Evolutionary conservation across 92 coral and sea anemone species (phyloP).

Genomic region (Phymanthus crucifer): DNA sequence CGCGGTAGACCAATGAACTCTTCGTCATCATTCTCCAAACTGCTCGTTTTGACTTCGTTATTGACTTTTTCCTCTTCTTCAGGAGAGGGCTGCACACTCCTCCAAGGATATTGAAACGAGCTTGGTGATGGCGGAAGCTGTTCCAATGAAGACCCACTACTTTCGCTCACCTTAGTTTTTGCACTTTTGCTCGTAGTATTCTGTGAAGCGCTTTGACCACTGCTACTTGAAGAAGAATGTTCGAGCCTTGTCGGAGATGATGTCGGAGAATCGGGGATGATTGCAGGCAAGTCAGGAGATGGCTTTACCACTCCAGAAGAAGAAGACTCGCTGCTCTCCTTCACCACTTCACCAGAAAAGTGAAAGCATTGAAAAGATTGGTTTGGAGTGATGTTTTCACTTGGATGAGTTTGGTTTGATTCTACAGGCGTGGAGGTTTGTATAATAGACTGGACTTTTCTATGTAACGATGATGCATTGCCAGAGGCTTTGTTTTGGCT

Average conservation of each 20-base stretch:
- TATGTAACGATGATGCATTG: constrained; percentile 6
- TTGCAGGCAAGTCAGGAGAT: constrained; percentile 51
- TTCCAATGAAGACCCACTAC: constrained; percentile 19
- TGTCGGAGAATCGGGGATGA: constrained; percentile 70
- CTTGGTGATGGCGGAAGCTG: constrained; percentile 14
- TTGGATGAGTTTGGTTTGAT: constrained; percentile 42
- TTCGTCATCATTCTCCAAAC: constrained; percentile 13
- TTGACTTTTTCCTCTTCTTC: not conserved
- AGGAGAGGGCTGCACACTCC: constrained; percentile 2
- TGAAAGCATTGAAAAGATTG: constrained; percentile 64
- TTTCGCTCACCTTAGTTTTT: not conserved
- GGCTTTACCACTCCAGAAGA: constrained; percentile 35
- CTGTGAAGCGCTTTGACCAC: not conserved
- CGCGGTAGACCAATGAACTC: constrained; percentile 37
- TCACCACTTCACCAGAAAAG: constrained; percentile 65
- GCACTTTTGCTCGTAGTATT: not conserved
- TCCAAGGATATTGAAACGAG: constrained; percentile 1
- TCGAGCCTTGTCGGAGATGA: constrained; percentile 11
- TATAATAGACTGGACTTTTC: constrained; percentile 48
- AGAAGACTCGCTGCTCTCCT: constrained; percentile 51
- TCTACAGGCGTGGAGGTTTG: constrained; percentile 64
- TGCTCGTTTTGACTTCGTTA: not conserved
- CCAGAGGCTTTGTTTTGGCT: not conserved
- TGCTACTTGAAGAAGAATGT: not conserved
- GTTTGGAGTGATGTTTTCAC: constrained; percentile 42